These are phyloP conservation scores for Chrysina gloriosa DNA, from an alignment of 2,888 invertebrate species.

Conservation along the genomic window DNA sequence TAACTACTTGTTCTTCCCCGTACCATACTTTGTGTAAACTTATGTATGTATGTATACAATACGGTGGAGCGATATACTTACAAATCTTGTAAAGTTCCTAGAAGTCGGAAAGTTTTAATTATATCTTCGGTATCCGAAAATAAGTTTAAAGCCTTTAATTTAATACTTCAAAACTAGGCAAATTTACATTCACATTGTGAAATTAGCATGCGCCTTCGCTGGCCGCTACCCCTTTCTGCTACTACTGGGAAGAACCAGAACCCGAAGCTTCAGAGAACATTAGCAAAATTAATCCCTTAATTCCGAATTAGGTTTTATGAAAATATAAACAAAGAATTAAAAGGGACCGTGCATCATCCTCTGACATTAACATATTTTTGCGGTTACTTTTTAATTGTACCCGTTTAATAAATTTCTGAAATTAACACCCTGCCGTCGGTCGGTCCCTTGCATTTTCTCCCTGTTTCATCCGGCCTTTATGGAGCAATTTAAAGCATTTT, in stretches of 20 bases:
- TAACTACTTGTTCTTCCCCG: slow-evolving; percentile 14
- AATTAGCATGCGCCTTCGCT: slow-evolving; percentile 9
- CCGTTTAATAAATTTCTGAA: slow-evolving; percentile 29
- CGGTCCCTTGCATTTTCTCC: slow-evolving; percentile 16
- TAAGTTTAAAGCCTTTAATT: slow-evolving; percentile 37
- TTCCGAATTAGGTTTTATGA: slow-evolving; percentile 31
- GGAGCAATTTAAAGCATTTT: slow-evolving; percentile 25
- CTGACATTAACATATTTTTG: slow-evolving; percentile 35
- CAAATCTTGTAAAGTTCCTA: slow-evolving; percentile 5
- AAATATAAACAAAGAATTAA: slow-evolving; percentile 36
- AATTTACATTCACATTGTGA: slow-evolving; percentile 33
- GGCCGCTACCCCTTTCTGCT: neutral
- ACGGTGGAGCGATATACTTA: neutral
- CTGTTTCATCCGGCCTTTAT: slow-evolving; percentile 12
- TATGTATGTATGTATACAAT: neutral
- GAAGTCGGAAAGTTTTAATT: slow-evolving; percentile 31
- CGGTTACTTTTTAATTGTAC: slow-evolving; percentile 31
- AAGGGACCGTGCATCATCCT: slow-evolving; percentile 23
- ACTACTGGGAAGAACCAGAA: neutral
- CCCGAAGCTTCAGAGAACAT: slow-evolving; percentile 12
- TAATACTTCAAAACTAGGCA: slow-evolving; percentile 29
- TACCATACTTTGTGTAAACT: neutral
- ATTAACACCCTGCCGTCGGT: slow-evolving; percentile 11
- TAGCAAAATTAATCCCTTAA: slow-evolving; percentile 34
- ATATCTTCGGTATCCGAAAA: slow-evolving; percentile 32